These are phyloP conservation scores for Podocnemis expansa DNA, from an alignment of 2,113 vertebrate species.

Conservation along the genomic window DNA sequence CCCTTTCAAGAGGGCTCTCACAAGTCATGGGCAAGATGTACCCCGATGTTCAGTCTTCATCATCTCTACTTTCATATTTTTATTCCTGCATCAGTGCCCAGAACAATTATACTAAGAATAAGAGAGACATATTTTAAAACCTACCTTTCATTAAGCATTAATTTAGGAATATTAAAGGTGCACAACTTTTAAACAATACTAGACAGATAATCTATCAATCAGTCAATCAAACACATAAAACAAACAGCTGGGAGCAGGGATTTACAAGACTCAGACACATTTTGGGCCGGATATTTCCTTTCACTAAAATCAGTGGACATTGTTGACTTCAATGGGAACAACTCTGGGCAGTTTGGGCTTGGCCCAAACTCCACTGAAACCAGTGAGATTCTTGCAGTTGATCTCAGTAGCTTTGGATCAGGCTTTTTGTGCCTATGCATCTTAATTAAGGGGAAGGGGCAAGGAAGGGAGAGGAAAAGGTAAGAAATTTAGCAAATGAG, in stretches of 20 bases:
- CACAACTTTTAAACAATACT: background rate
- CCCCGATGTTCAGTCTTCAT: background rate
- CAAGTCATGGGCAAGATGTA: background rate
- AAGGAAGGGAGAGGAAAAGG: background rate
- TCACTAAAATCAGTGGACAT: background rate
- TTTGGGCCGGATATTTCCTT: background rate
- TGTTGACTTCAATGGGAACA: background rate
- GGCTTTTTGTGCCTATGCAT: background rate
- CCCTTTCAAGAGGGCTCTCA: background rate
- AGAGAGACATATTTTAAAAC: background rate
- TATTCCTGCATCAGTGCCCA: background rate
- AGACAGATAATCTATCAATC: background rate
- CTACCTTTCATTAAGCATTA: background rate
- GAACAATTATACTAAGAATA: background rate
- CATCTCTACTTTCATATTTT: background rate
- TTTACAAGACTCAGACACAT: background rate
- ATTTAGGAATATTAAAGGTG: background rate
- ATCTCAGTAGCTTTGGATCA: background rate
- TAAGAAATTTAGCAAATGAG: background rate
- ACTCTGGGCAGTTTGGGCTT: background rate
- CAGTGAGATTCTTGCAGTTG: background rate
- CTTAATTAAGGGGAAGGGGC: background rate
- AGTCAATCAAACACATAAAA: too few relatives aligned
- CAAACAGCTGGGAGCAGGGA: background rate
- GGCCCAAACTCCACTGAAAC: background rate